A percentile compares a stretch with the other conserved stretches of the same genome.
Evolutionary conservation across 64 coral and sea anemone genomes (phyloP).

Genomic region (Platygyra sinensis): DNA sequence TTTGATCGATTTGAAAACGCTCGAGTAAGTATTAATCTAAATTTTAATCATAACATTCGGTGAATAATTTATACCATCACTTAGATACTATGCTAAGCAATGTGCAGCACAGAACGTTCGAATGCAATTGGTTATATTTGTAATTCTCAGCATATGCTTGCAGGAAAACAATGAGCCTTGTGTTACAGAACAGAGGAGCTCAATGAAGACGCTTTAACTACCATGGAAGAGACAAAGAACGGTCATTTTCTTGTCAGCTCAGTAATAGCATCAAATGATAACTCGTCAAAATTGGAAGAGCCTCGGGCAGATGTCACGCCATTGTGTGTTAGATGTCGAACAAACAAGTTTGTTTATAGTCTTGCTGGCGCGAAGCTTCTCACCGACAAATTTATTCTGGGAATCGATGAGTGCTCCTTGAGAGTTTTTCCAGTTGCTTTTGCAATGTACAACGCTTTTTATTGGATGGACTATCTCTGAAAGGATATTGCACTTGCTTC

Average conservation of each 20-base stretch:
- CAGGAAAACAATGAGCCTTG: not conserved
- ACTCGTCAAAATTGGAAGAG: not conserved
- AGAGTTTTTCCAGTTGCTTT: slow-evolving; percentile 54
- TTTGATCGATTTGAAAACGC: too few species aligned
- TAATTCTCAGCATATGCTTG: too few species aligned
- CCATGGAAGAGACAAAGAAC: too few species aligned
- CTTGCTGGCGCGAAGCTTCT: not conserved
- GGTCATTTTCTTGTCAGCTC: too few species aligned
- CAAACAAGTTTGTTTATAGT: not conserved
- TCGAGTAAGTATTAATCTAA: too few species aligned
- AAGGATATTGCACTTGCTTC: not conserved
- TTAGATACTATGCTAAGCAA: too few species aligned
- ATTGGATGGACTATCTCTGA: slow-evolving; percentile 53
- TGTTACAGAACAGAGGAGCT: not conserved
- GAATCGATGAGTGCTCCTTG: slow-evolving; percentile 48
- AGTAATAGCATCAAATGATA: too few species aligned
- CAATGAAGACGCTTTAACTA: too few species aligned
- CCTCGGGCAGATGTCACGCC: not conserved
- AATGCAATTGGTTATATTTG: too few species aligned
- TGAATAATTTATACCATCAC: too few species aligned
- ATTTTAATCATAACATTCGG: too few species aligned
- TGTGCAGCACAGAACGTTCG: too few species aligned
- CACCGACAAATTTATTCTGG: slow-evolving; percentile 15
- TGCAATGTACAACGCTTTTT: slow-evolving; percentile 43
- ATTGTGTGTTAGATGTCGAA: not conserved